Evolutionary conservation across 2,113 vertebrate species (phyloP).

Genomic region (Zosterops pallidus): DNA sequence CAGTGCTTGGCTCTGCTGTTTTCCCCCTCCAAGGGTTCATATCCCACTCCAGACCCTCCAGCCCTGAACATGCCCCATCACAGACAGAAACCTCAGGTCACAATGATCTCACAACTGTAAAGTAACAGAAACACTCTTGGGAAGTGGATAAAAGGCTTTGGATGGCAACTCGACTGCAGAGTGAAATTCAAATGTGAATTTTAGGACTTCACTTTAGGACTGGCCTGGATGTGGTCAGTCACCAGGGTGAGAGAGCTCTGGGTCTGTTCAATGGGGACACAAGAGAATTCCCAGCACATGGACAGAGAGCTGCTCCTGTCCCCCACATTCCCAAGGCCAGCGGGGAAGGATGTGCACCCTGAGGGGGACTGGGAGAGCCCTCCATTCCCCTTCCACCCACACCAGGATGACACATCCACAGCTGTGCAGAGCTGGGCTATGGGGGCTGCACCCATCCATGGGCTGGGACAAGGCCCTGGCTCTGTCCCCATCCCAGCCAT

Average conservation of each 20-base stretch:
- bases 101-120: neutral
- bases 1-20: neutral
- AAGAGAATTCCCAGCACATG: neutral
- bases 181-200: neutral
- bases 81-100: neutral
- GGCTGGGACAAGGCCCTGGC: rapidly evolving
- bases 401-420: rapidly evolving
- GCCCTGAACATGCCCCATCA: neutral
- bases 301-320: neutral
- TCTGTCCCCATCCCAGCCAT: rapidly evolving
- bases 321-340: neutral
- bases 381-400: too few species aligned
- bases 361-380: rapidly evolving
- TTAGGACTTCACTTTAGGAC: neutral
- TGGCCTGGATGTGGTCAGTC: neutral
- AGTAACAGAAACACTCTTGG: neutral
- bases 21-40: neutral
- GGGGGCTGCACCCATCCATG: neutral
- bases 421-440: neutral
- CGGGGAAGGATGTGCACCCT: neutral
- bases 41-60: neutral
- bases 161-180: neutral
- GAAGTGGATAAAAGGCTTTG: neutral
- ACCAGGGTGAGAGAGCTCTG: neutral
- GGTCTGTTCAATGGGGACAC: neutral